Percentiles rank a stretch among this genome's conserved stretches.
These are phyloP conservation scores for Diloba caeruleocephala DNA, from an alignment of 2,888 invertebrate genomes.

Conservation along the genomic window DNA sequence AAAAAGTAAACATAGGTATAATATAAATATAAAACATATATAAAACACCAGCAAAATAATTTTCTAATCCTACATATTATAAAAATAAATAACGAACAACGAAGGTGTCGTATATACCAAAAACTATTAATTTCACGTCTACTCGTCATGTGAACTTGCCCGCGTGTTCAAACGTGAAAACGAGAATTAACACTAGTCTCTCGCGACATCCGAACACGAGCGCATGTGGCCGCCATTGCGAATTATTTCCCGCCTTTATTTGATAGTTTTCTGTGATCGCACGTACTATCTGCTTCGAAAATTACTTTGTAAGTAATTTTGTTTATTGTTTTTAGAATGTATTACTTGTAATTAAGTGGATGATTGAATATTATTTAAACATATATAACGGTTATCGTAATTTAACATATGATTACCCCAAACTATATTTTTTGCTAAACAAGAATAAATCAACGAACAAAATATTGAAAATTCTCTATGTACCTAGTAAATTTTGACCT, in stretches of 20 bases:
- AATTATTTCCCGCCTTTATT: conserved; percentile 55
- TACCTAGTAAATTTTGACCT: too few species aligned
- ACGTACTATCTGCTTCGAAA: conserved; percentile 4
- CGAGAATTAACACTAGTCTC: conserved; percentile 54
- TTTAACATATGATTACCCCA: too few species aligned
- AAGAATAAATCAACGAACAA: too few species aligned
- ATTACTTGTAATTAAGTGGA: neutral
- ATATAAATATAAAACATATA: too few species aligned
- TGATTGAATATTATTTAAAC: neutral
- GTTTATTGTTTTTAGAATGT: neutral
- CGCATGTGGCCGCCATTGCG: conserved; percentile 58
- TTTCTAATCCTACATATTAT: too few species aligned
- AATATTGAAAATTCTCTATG: too few species aligned
- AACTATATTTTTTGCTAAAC: too few species aligned
- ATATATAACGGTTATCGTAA: too few species aligned
- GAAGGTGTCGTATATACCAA: too few species aligned
- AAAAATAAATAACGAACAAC: too few species aligned
- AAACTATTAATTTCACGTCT: neutral
- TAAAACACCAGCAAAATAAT: too few species aligned
- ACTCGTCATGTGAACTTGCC: conserved; percentile 25
- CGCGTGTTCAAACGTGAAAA: conserved; percentile 15
- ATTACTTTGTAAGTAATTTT: conserved; percentile 39
- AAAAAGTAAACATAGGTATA: too few species aligned
- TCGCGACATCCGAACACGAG: conserved; percentile 61
- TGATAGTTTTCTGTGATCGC: conserved; percentile 49